phyloP scores from a whole-genome alignment of 2,113 vertebrate species.

The Nicator chloris region DNA sequence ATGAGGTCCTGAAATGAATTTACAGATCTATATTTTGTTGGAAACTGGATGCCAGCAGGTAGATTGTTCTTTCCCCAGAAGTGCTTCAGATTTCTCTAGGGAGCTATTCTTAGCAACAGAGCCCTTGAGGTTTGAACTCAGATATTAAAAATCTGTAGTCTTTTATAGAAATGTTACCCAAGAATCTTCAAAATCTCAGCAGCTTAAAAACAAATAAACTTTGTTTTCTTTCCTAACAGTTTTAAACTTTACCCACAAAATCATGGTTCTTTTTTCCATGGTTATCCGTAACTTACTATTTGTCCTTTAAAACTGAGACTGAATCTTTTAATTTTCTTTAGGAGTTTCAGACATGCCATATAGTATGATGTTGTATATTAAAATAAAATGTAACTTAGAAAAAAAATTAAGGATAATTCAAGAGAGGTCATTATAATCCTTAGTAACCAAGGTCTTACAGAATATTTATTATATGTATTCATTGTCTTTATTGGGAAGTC shows the following conservation, averaged over 20 bases:
- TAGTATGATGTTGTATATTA: neutral
- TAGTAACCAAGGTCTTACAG: neutral
- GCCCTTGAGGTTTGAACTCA: neutral
- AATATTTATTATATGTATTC: neutral
- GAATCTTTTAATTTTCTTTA: neutral
- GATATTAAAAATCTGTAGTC: neutral
- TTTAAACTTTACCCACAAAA: neutral
- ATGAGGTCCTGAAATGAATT: neutral
- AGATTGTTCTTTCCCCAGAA: neutral
- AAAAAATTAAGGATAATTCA: neutral
- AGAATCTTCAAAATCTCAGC: neutral
- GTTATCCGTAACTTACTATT: neutral
- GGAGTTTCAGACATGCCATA: neutral
- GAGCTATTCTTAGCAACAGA: neutral
- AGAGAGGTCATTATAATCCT: neutral
- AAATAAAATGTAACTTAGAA: neutral
- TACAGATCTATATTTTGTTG: neutral
- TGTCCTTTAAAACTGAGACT: neutral
- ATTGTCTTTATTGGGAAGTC: neutral
- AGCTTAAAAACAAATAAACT: neutral
- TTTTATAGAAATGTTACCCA: neutral
- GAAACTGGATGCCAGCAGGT: neutral
- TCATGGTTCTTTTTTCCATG: neutral
- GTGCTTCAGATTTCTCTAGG: neutral
- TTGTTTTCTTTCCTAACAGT: neutral